Evolutionary conservation across 2,113 vertebrate genomes (phyloP).

Genomic region (Laticauda colubrina): DNA sequence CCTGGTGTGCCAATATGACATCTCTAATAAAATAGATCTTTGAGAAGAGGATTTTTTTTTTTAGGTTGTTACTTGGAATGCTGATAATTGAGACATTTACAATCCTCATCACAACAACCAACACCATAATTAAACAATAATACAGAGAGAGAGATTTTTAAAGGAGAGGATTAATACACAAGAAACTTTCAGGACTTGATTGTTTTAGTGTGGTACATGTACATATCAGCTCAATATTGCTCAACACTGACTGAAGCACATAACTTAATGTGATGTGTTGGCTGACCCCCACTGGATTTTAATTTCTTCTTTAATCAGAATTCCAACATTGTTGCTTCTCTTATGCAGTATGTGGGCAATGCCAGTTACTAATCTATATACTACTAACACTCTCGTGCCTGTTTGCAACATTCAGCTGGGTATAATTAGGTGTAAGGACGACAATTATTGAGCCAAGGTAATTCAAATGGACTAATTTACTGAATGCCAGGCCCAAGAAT

Average conservation of each 20-base stretch:
- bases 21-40: no score
- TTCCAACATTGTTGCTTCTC: not conserved
- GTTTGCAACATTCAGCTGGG: not conserved
- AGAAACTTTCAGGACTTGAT: not conserved
- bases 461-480: not conserved
- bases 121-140: not conserved
- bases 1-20: no score
- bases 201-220: not conserved
- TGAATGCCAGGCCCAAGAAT: not conserved
- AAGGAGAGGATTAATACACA: not conserved
- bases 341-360: not conserved
- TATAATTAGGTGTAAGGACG: not conserved
- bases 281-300: not conserved
- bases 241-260: not conserved
- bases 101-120: not conserved
- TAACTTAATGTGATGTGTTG: not conserved
- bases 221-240: not conserved
- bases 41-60: no score
- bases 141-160: not conserved
- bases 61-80: no score
- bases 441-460: not conserved
- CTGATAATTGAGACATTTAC: not conserved
- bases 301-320: not conserved
- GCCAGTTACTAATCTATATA: not conserved
- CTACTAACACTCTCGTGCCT: not conserved